Evolutionary conservation across 2,113 vertebrate species (phyloP).

Genomic region (Delphinus delphis): DNA sequence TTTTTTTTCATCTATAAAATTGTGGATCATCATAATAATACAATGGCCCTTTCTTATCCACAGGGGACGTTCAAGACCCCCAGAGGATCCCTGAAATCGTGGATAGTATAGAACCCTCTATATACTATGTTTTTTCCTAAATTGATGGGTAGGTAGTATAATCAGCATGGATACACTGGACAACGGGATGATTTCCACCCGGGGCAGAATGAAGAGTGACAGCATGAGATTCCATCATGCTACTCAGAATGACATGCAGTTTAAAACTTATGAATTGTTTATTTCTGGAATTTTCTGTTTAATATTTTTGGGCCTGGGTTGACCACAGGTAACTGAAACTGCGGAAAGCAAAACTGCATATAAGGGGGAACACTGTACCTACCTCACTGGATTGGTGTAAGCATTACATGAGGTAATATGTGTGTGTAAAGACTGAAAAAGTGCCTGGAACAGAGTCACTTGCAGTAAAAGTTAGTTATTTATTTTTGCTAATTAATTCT

Average conservation of each 20-base stretch:
- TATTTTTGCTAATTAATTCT: neutral
- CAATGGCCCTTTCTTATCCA: neutral
- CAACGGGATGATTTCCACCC: neutral
- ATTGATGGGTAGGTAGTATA: rapidly evolving
- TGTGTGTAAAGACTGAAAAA: neutral
- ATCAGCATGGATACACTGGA: neutral
- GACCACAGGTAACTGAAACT: neutral
- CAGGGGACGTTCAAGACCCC: neutral
- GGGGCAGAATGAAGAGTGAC: no score
- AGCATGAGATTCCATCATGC: neutral
- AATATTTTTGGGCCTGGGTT: neutral
- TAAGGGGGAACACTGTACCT: neutral
- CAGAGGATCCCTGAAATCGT: neutral
- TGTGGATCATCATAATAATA: neutral
- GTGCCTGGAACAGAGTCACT: neutral
- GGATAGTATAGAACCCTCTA: neutral
- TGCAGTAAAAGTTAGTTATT: neutral
- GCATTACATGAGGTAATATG: neutral
- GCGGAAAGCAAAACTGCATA: neutral
- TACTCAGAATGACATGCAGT: neutral
- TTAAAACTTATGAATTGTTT: neutral
- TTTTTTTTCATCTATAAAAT: neutral
- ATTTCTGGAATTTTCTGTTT: neutral
- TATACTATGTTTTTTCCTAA: neutral
- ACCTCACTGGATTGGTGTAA: neutral